Base-by-base conservation (phyloP, 64 coral and sea anemone species). In the Stichodactyla helianthus region DNA sequence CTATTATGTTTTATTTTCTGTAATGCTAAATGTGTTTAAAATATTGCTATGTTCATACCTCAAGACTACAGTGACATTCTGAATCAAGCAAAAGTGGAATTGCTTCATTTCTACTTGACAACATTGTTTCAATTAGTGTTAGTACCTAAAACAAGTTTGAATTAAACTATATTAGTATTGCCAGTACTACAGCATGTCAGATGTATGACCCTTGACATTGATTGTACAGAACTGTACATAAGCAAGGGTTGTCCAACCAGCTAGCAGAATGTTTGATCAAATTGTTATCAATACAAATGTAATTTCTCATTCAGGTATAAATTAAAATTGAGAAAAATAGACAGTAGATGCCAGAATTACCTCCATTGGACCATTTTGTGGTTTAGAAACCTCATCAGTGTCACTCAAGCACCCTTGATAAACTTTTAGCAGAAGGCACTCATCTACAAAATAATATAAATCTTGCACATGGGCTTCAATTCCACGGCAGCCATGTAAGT, bases 21-120 rank as follows among this genome's bases (percentile, higher is more conserved):
- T 16, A 20, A 19, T 16, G 15, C 14, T 63, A 12, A 62, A 63
- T 17, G 14, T 60, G 17, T 60, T 17, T 17, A 23, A 68, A n/a
- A 68, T 20, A n/a, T n/a, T 74, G 11, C 25, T 10, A 74, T 9
- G 25, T 81, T 74, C 63, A 71, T 58, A 92, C 90, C 85, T 92
- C 90, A 54, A 92, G 53, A 4, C 52, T 92, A 77, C 90, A 92
- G 1, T 87, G 84, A n/a, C 90, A 92, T 86, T 91, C 89, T 61
- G 82, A 85, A n/a, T 92, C 90, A 55, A 76, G 50, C 2, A 79
- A 83, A 87, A 87, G 64, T 19, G 79, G 77, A 16, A 65, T 67
- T 7, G 60, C 77, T 44, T 77, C 76, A 13, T 82, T 79, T 11
- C 6, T 71, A 20, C 82, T 79, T 57, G 85, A 87, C 52, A 92